Percentiles rank a stretch among this genome's conserved stretches.
Conservation (phyloP, 2,888 invertebrate genomes). For the Synanthedon tipuliformis region DNA sequence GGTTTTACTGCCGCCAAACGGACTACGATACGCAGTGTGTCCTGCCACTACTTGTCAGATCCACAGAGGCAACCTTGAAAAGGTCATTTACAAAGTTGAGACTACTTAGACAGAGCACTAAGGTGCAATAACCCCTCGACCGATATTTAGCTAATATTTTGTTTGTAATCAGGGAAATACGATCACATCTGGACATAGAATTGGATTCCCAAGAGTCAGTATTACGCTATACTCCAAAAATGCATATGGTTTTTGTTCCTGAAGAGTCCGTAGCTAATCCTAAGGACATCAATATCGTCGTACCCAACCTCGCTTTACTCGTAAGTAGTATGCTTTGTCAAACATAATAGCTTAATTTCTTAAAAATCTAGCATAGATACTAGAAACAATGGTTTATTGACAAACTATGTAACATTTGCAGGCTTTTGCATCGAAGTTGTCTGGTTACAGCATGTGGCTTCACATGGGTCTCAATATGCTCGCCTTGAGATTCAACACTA, state of each 20-base stretch:
- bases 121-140: too few relatives aligned
- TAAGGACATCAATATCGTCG: slow-evolving; percentile 65
- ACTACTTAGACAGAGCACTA: too few relatives aligned
- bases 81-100: too few relatives aligned
- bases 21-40: too few relatives aligned
- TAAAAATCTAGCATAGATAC: too few relatives aligned
- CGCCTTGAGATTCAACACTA: slow-evolving; percentile 62
- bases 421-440: slow-evolving; percentile 70
- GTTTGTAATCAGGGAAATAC: slow-evolving; percentile 49
- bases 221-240: slow-evolving; percentile 71
- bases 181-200: slow-evolving; percentile 72
- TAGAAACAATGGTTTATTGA: too few relatives aligned
- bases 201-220: slow-evolving; percentile 72
- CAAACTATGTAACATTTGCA: slow-evolving; percentile 21
- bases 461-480: slow-evolving; percentile 73
- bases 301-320: slow-evolving; percentile 79
- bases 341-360: background rate
- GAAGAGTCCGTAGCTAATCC: slow-evolving; percentile 77
- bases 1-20: too few relatives aligned
- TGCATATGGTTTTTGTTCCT: slow-evolving; percentile 66
- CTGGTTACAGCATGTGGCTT: slow-evolving; percentile 63
- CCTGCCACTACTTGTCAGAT: too few relatives aligned
- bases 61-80: too few relatives aligned
- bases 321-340: slow-evolving; percentile 56
- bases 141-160: too few relatives aligned